Evolutionary conservation across 1,140 invertebrate species (phyloP).

Genomic region (Listronotus bonariensis): DNA sequence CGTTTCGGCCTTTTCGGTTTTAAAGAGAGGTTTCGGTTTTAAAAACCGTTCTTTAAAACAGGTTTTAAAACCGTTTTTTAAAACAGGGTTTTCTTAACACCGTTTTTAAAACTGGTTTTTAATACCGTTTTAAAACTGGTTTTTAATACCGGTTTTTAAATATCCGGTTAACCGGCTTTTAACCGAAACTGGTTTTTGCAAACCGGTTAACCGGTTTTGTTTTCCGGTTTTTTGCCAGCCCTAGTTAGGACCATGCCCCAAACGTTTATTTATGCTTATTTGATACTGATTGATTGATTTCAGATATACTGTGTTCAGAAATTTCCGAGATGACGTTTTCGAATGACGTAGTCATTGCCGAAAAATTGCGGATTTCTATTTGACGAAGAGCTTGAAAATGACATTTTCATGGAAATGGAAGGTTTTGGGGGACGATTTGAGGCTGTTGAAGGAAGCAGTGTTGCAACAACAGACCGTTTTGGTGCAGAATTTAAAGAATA

Average conservation of each 20-base stretch:
- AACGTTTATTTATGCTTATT: neutral
- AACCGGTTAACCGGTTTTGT: no score
- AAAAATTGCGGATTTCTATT: constrained; percentile 71
- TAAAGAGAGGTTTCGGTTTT: no score
- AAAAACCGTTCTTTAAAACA: no score
- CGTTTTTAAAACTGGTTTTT: no score
- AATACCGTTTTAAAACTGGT: no score
- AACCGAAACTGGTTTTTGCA: no score
- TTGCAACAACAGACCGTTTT: constrained; percentile 68
- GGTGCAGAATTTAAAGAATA: constrained; percentile 57
- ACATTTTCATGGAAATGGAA: constrained; percentile 66
- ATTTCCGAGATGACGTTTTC: constrained; percentile 43
- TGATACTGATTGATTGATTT: neutral
- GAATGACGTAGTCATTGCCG: constrained; percentile 60
- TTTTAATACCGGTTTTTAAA: no score
- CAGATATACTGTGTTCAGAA: constrained; percentile 28
- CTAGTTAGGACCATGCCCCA: constrained; percentile 56
- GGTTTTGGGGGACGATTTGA: constrained; percentile 67
- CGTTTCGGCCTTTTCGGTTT: no score
- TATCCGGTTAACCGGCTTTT: no score
- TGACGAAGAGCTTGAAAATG: constrained; percentile 63
- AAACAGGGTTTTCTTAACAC: no score
- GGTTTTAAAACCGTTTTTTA: no score
- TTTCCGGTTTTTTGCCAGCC: no score
- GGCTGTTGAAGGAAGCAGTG: constrained; percentile 65